phyloP scores from a whole-genome alignment of 2,888 invertebrate genomes.

The Chesias legatella region DNA sequence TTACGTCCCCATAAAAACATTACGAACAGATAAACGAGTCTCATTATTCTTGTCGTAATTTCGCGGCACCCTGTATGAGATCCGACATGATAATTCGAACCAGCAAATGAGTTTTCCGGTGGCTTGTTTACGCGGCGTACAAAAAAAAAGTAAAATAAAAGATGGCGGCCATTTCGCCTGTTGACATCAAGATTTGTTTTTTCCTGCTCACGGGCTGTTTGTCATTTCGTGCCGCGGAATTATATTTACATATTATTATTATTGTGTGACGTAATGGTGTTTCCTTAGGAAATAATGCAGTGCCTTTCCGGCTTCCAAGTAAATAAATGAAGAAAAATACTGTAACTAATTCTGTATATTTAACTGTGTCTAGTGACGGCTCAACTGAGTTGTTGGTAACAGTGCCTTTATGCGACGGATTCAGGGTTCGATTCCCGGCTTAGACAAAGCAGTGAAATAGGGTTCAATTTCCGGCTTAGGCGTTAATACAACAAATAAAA shows the following conservation, averaged over 20 bases:
- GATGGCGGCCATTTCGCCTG: conserved; percentile 49
- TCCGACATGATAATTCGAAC: conserved; percentile 51
- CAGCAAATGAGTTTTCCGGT: conserved; percentile 51
- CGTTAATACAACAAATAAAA: too few relatives aligned
- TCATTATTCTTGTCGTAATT: conserved; percentile 26
- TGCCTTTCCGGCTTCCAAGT: conserved; percentile 1
- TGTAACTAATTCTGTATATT: too few relatives aligned
- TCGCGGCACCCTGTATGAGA: conserved; percentile 36
- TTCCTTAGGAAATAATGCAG: conserved; percentile 18
- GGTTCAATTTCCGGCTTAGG: too few relatives aligned
- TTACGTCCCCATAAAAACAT: conserved; percentile 19
- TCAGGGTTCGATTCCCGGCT: too few relatives aligned
- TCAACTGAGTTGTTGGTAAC: too few relatives aligned
- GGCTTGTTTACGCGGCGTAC: conserved; percentile 47
- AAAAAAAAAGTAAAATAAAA: conserved; percentile 47
- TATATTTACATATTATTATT: conserved; percentile 45
- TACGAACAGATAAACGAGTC: conserved; percentile 18
- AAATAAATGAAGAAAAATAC: neutral
- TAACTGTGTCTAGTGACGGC: too few relatives aligned
- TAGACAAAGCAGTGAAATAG: too few relatives aligned
- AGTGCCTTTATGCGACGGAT: too few relatives aligned
- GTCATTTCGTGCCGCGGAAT: conserved; percentile 48
- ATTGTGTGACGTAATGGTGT: conserved; percentile 25
- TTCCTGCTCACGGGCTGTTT: conserved; percentile 44
- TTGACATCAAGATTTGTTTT: conserved; percentile 65